phyloP scores from a whole-genome alignment of 2,797 vertebrate genomes.

The Thamnophis elegans region DNA sequence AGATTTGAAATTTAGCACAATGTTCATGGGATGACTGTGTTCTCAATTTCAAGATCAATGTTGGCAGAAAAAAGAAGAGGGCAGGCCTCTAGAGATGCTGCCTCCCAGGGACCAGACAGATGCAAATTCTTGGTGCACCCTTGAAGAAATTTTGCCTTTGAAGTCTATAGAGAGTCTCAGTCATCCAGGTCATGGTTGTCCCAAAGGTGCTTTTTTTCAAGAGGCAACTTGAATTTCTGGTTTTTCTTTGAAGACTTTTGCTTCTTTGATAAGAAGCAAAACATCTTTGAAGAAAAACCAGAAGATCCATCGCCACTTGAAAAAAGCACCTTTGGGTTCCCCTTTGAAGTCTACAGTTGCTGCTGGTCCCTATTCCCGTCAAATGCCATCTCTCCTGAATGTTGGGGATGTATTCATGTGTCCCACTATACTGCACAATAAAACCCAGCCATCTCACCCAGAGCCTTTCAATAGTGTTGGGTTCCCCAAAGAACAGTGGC shows the following conservation, averaged over 20 bases:
- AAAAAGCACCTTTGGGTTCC: no score
- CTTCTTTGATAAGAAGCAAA: no score
- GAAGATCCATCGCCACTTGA: no score
- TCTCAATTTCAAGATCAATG: conserved; percentile 5
- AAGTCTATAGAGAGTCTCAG: background rate
- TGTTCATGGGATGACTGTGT: background rate
- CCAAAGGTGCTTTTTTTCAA: no score
- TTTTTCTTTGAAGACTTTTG: no score
- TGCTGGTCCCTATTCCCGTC: no score
- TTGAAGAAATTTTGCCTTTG: background rate
- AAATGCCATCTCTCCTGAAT: background rate
- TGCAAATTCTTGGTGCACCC: background rate
- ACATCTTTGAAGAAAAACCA: no score
- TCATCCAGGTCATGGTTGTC: no score
- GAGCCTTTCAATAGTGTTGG: background rate
- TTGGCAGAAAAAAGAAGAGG: background rate
- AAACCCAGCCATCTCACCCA: background rate
- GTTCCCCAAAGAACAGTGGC: background rate
- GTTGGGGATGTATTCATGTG: background rate
- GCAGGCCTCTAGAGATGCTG: background rate
- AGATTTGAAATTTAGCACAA: background rate
- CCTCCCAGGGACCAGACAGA: background rate
- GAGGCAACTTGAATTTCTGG: no score
- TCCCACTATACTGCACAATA: background rate
- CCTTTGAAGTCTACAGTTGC: background rate